A percentile compares a stretch with the other conserved stretches of the same genome.
phyloP scores from a whole-genome alignment of 2,113 vertebrate genomes.

The Orientallactaga bullata region DNA sequence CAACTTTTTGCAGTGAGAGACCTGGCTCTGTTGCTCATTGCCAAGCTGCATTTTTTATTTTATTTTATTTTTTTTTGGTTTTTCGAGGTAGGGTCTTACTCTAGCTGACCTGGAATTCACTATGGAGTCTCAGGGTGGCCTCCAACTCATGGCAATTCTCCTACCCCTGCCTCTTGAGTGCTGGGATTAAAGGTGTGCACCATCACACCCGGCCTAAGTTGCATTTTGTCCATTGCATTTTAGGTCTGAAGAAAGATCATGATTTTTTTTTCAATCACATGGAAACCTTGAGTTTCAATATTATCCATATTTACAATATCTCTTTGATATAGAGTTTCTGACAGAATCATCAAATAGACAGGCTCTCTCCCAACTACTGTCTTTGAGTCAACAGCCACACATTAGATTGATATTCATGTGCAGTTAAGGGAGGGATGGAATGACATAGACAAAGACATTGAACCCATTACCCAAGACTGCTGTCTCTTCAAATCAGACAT shows the following conservation, averaged over 20 bases:
- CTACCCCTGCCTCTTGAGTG: too few relatives aligned
- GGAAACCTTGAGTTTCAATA: neutral
- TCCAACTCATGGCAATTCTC: too few relatives aligned
- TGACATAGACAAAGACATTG: accelerated
- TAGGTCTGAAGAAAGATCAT: neutral
- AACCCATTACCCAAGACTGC: neutral
- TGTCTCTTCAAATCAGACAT: neutral
- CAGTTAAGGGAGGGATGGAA: neutral
- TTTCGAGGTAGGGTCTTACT: too few relatives aligned
- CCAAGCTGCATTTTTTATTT: neutral
- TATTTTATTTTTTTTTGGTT: too few relatives aligned
- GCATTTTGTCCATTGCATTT: neutral
- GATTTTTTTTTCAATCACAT: neutral
- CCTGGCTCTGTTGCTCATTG: neutral
- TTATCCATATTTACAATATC: neutral
- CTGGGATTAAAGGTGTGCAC: too few relatives aligned
- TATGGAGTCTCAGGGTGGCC: too few relatives aligned
- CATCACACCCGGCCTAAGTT: too few relatives aligned
- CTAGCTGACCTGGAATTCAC: too few relatives aligned
- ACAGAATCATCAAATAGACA: neutral
- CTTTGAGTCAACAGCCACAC: neutral
- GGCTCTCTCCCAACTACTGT: neutral
- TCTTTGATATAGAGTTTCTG: neutral
- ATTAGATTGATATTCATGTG: neutral
- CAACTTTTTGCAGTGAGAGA: neutral